phyloP scores from a whole-genome alignment of 2,888 invertebrate genomes.

The Drosophila atroscutellata region DNA sequence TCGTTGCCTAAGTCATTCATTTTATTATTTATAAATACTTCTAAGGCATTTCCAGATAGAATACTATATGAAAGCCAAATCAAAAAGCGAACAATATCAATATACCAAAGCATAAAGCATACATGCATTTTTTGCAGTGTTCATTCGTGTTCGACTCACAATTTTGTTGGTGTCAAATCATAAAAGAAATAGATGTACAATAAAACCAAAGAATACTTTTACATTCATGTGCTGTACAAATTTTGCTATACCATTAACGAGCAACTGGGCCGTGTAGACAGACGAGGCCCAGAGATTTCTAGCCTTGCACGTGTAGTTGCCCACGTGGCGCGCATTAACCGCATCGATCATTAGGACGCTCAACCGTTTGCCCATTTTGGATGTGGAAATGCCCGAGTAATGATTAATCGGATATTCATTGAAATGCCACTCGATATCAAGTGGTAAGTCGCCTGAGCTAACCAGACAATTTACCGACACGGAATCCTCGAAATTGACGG shows the following conservation, averaged over 20 bases:
- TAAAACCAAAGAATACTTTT: constrained; percentile 15
- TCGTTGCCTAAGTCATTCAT: constrained; percentile 27
- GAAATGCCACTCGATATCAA: constrained; percentile 90
- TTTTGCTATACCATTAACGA: constrained; percentile 88
- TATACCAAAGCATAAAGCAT: constrained; percentile 60
- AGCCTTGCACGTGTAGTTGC: constrained; percentile 88
- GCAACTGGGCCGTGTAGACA: constrained; percentile 88
- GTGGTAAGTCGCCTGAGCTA: constrained; percentile 91
- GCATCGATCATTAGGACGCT: constrained; percentile 88
- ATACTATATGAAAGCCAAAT: constrained; percentile 20
- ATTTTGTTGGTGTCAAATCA: constrained; percentile 36
- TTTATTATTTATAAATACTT: constrained; percentile 1
- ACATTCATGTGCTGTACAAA: constrained; percentile 60
- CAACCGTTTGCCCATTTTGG: constrained; percentile 87
- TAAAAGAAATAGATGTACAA: constrained; percentile 20
- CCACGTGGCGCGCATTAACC: constrained; percentile 89
- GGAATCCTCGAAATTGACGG: constrained; percentile 87
- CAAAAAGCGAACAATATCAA: constrained; percentile 40
- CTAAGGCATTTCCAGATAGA: background rate
- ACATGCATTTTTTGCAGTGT: constrained; percentile 50
- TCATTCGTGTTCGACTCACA: constrained; percentile 39
- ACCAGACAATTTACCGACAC: constrained; percentile 90
- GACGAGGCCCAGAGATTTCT: constrained; percentile 88
- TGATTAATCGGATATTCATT: constrained; percentile 85
- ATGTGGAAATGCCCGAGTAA: constrained; percentile 84